These are phyloP conservation scores for Rhadinocentrus ornatus DNA, from an alignment of 2,797 vertebrate species.

Conservation along the genomic window DNA sequence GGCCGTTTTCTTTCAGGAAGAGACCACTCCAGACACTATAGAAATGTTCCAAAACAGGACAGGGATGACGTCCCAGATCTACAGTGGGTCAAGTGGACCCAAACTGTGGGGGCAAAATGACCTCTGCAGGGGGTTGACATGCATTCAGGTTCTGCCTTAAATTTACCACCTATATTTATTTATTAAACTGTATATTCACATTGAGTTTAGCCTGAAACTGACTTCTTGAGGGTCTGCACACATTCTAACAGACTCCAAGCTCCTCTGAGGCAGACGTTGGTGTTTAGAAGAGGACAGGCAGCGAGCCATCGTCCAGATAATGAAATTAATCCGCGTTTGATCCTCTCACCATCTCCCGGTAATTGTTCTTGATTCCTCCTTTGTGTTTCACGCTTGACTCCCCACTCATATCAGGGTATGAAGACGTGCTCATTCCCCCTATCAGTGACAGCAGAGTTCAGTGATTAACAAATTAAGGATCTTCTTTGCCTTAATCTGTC, in stretches of 20 bases:
- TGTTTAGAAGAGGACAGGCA: slow-evolving; percentile 41
- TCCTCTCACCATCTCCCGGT: slow-evolving; percentile 58
- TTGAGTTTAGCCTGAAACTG: not conserved
- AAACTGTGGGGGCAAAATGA: too few species aligned
- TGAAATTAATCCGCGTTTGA: slow-evolving; percentile 71
- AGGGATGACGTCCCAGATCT: too few species aligned
- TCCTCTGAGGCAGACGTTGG: slow-evolving; percentile 54
- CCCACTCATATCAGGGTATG: slow-evolving; percentile 58
- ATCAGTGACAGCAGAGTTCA: slow-evolving; percentile 71
- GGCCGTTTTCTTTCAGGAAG: too few species aligned
- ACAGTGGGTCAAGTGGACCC: too few species aligned
- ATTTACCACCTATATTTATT: not conserved
- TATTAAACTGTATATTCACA: not conserved
- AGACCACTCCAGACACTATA: too few species aligned
- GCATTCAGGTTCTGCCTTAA: not conserved
- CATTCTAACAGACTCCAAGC: slow-evolving; percentile 14
- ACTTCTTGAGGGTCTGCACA: slow-evolving; percentile 2
- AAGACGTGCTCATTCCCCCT: slow-evolving; percentile 62
- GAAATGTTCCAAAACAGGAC: too few species aligned
- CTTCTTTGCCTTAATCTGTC: slow-evolving; percentile 77
- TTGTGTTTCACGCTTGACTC: slow-evolving; percentile 77
- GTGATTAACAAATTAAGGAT: slow-evolving; percentile 81
- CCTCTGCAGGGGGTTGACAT: too few species aligned
- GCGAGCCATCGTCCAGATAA: slow-evolving; percentile 60
- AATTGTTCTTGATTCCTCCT: slow-evolving; percentile 78